Evolutionary conservation across 2,113 vertebrate genomes (phyloP), one percentile per base, ranked within the genome.

Genomic region (Anarhynchus alexandrinus): DNA sequence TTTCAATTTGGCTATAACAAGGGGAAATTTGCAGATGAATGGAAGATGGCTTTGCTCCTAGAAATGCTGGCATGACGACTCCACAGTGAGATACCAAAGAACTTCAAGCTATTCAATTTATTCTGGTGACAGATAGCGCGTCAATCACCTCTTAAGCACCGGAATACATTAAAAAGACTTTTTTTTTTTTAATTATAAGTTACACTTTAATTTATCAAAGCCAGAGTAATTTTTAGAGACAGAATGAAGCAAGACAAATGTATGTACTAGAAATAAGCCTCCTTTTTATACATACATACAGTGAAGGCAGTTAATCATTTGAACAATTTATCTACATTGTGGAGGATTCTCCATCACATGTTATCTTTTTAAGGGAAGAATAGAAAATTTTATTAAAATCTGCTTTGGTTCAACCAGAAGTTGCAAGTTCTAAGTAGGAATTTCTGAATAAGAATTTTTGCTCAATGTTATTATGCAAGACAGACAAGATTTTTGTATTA

Each of bases 201-300:
- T 97, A 78, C 90, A 80, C 81, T 96, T 96, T 70, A 95, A 93
- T 94, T 94, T 90, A 86, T 94, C 89, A 96, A 93, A 93, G 87
- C 84, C 77, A 76, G 58, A 27, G 58, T 71, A 87, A 95, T 92
- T 95, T 96, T 93, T 91, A 87, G 94, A 93, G 84, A 76, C 91
- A 85, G 84, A 94, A 94, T 91, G 86, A 94, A 96, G 40, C 94
- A 90, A 96, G 95, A 95, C 73, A 95, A 95, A 94, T 97, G 84
- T 82, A 93, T 38, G 43, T 45, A 88, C 84, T 93, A 95, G 94
- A 97, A 96, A 96, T 94, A 96, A 96, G 78, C 82, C 78, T 93
- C 54, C 79, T 93, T 91, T 96, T 91, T 85, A 90, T 73, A 95
- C 74, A 76, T 74, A 94, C 52, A 93, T 70, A 96, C 45, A 82